Percentiles rank a stretch among this genome's conserved stretches.
phyloP scores from a whole-genome alignment of 2,797 vertebrate species.

The Pipistrellus nathusii region DNA sequence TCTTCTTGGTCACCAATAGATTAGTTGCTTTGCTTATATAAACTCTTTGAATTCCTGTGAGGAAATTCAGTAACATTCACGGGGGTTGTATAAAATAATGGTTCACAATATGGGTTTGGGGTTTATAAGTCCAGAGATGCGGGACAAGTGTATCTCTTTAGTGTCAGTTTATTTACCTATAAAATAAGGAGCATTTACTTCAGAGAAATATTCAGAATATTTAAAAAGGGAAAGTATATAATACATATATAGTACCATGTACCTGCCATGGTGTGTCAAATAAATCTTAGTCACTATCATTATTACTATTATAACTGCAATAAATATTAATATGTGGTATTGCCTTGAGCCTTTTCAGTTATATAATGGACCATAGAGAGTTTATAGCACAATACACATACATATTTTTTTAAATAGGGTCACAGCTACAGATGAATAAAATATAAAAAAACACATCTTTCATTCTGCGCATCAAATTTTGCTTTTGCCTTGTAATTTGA shows the following conservation, averaged over 20 bases:
- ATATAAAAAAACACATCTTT: conserved; percentile 39
- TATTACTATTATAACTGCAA: neutral
- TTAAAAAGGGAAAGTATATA: neutral
- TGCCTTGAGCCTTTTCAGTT: neutral
- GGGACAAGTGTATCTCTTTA: neutral
- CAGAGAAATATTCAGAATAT: neutral
- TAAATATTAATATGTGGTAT: neutral
- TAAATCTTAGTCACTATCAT: neutral
- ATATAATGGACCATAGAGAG: neutral
- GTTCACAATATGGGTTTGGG: neutral
- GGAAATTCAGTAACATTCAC: neutral
- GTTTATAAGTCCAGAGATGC: neutral
- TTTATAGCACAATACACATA: neutral
- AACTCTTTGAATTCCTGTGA: neutral
- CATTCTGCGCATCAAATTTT: neutral
- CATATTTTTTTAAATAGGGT: no score
- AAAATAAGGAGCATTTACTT: neutral
- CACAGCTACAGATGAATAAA: neutral
- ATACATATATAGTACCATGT: neutral
- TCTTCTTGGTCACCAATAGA: neutral
- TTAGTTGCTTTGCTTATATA: neutral
- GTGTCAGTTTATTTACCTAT: neutral
- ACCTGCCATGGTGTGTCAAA: neutral
- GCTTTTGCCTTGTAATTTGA: neutral
- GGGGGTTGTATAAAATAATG: neutral